phyloP scores from a whole-genome alignment of 2,113 vertebrate genomes.

The Pedetes capensis region DNA sequence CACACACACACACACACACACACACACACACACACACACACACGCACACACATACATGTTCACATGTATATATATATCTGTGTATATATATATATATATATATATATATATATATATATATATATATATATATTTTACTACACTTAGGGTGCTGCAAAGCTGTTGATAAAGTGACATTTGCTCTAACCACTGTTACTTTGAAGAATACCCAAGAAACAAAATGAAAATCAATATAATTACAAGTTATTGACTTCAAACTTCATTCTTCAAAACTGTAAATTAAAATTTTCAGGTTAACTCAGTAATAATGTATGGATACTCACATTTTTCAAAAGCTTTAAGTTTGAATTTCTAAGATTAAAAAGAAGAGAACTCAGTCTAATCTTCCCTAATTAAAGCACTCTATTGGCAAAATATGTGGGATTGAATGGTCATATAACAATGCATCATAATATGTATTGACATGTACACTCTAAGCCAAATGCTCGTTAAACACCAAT shows the following conservation, averaged over 20 bases:
- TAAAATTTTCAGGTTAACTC: constrained; percentile 69
- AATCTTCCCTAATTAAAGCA: constrained; percentile 35
- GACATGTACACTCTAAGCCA: not conserved
- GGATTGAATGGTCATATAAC: not conserved
- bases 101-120: no score
- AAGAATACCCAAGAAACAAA: constrained; percentile 75
- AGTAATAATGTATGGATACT: constrained; percentile 3
- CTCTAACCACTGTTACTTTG: constrained; percentile 66
- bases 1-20: no score
- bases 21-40: no score
- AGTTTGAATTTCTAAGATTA: constrained; percentile 47
- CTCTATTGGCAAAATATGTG: not conserved
- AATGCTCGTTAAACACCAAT: not conserved
- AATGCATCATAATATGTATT: not conserved
- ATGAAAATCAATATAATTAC: constrained; percentile 79
- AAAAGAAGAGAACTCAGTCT: constrained; percentile 6
- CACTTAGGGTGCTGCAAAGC: constrained; percentile 43
- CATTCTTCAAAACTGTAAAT: constrained; percentile 63
- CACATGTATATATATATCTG: no score
- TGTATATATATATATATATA: no score
- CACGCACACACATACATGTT: no score
- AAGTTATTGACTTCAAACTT: constrained; percentile 77
- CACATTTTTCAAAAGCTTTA: constrained; percentile 43
- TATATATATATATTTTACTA: no score
- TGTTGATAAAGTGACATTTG: constrained; percentile 65